Base-by-base conservation (phyloP, 1,140 invertebrate species). In the Drosophila seguyi region DNA sequence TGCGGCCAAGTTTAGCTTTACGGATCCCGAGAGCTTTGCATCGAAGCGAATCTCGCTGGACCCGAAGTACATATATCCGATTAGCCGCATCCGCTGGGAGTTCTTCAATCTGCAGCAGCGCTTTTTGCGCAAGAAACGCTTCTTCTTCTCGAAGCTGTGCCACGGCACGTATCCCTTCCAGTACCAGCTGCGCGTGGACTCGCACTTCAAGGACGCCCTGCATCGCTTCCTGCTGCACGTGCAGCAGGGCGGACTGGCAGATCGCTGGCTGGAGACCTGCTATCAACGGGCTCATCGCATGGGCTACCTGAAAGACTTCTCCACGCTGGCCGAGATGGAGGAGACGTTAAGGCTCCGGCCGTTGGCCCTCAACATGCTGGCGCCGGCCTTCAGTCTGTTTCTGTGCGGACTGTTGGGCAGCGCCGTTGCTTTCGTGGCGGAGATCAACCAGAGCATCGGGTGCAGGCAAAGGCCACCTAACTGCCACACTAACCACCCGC, bases 81-180 rank as follows among this genome's bases (percentile, higher is more conserved):
- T 90, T 0, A 90, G 81, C 31, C 56, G 29, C 0, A 27, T 62
- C 3, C 86, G 86, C 10, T 90, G 85, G 85, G 22, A 38, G 3
- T 85, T 90, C 27, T 44, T 81, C 3, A 38, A 47, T 18, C 3
- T 57, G 16, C 85, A 90, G 56, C 85, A 90, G 39, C 57, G 75
- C 0, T 85, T 56, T 25, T 39, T 90, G 11, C 41, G 38, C 10
- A 69, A 81, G 18, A 90, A 90, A 6, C 78, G 67, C 3, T 90
- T 90, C 53, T 75, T 60, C 52, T 34, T 90, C 3, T 79, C 85
- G 0, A 16, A n/a, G 4, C 52, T 90, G 0, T 90, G 86, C 42
- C 77, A 81, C 20, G 85, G 81, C 2, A 63, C 86, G 8, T 90
- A 65, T 60, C 81, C 86, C 0, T 57, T 39, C 55, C 86, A 90